Conservation (phyloP, 1,140 invertebrate genomes). For the Cotesia vestalis region DNA sequence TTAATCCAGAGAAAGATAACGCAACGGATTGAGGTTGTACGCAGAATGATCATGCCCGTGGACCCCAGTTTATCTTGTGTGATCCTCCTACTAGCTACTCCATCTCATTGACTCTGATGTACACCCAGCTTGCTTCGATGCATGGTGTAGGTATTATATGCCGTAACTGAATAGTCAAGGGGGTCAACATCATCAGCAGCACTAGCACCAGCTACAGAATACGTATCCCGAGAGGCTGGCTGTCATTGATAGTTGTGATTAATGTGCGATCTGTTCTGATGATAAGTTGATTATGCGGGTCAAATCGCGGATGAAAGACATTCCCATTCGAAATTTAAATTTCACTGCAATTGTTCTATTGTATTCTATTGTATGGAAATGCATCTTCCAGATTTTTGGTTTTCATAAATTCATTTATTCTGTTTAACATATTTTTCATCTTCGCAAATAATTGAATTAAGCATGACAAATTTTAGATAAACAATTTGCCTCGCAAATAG, state of each 20-base stretch:
- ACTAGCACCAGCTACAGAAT: not conserved
- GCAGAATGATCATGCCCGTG: constrained; percentile 36
- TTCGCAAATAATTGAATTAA: no score
- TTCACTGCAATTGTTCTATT: not conserved
- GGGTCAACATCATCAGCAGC: constrained; percentile 19
- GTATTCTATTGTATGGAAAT: no score
- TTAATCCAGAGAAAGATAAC: constrained; percentile 50
- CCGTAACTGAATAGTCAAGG: constrained; percentile 30
- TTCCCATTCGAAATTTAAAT: constrained; percentile 6
- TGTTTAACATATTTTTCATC: no score
- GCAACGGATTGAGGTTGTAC: constrained; percentile 36
- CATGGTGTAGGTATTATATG: constrained; percentile 12
- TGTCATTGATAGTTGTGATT: constrained; percentile 63
- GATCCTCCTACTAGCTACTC: constrained; percentile 3
- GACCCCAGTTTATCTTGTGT: constrained; percentile 15
- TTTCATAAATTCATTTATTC: no score
- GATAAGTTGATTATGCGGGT: constrained; percentile 58
- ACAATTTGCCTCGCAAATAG: no score
- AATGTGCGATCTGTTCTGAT: constrained; percentile 50
- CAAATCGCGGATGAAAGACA: constrained; percentile 31
- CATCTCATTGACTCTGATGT: not conserved
- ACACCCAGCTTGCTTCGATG: constrained; percentile 6
- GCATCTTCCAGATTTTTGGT: no score
- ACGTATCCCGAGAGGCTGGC: constrained; percentile 25
- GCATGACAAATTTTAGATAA: no score